phyloP scores from a whole-genome alignment of 2,113 vertebrate genomes.

The Rafetus swinhoei region DNA sequence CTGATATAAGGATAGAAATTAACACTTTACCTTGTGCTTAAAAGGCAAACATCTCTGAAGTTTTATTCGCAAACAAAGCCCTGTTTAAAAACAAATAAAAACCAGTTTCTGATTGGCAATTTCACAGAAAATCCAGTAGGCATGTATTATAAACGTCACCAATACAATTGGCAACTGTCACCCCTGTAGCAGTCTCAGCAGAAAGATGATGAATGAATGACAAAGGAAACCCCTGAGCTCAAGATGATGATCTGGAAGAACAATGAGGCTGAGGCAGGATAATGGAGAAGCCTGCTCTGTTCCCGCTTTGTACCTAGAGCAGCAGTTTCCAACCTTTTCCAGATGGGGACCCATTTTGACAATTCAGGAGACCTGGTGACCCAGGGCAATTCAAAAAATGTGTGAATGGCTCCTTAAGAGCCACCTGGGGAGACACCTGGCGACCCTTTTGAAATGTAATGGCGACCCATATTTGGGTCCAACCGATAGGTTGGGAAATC shows the following conservation, averaged over 20 bases:
- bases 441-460: too few relatives aligned
- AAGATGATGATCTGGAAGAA: background rate
- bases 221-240: background rate
- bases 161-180: background rate
- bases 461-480: too few relatives aligned
- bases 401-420: too few relatives aligned
- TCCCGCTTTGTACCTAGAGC: background rate
- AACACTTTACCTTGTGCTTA: slow-evolving; percentile 93
- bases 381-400: too few relatives aligned
- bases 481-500: too few relatives aligned
- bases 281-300: background rate
- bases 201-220: background rate
- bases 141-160: too few relatives aligned
- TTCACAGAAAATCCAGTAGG: background rate
- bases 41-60: slow-evolving; percentile 96
- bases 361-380: too few relatives aligned
- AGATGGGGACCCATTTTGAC: too few relatives aligned
- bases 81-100: slow-evolving; percentile 72
- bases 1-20: background rate
- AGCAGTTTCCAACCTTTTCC: too few relatives aligned
- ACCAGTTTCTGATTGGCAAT: background rate
- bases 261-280: background rate
- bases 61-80: slow-evolving; percentile 96
- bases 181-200: background rate
- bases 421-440: too few relatives aligned